Evolutionary conservation across 2,888 invertebrate species (phyloP).

Genomic region (Pachycephus smyrnensis): DNA sequence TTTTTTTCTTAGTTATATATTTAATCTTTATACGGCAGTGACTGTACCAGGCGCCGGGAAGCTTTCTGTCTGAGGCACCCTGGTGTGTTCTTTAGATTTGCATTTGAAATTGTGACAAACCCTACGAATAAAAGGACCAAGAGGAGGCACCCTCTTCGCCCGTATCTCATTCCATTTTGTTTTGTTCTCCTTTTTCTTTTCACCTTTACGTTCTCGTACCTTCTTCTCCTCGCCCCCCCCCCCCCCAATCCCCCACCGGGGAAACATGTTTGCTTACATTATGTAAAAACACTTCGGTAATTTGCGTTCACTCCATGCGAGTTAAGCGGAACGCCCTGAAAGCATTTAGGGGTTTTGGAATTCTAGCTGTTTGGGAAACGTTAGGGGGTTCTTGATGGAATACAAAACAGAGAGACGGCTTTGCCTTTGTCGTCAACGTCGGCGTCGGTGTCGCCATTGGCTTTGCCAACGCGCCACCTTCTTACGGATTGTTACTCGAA

Average conservation of each 20-base stretch:
- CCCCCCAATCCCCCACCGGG: neutral
- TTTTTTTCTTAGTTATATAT: too few relatives aligned
- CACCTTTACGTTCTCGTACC: neutral
- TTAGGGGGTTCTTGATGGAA: conserved; percentile 35
- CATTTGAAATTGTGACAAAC: conserved; percentile 61
- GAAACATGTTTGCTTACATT: conserved; percentile 52
- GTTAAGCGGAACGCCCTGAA: neutral
- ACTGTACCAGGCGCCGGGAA: too few relatives aligned
- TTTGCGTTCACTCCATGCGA: conserved; percentile 27
- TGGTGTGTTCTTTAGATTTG: conserved; percentile 42
- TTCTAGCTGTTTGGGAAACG: neutral
- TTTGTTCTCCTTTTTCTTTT: neutral
- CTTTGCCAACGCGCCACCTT: conserved; percentile 24
- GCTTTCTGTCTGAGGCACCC: too few relatives aligned
- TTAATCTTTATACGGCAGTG: too few relatives aligned
- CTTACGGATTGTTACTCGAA: neutral
- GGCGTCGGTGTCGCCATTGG: conserved; percentile 26
- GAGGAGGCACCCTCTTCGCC: neutral
- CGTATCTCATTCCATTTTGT: neutral
- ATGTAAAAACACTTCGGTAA: conserved; percentile 37
- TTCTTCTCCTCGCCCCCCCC: neutral
- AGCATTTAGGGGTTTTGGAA: neutral
- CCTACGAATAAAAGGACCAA: conserved; percentile 32
- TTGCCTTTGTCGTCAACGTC: conserved; percentile 27
- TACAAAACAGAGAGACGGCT: conserved; percentile 44